Conservation (phyloP, 2,797 vertebrate genomes). For the Balearica regulorum region DNA sequence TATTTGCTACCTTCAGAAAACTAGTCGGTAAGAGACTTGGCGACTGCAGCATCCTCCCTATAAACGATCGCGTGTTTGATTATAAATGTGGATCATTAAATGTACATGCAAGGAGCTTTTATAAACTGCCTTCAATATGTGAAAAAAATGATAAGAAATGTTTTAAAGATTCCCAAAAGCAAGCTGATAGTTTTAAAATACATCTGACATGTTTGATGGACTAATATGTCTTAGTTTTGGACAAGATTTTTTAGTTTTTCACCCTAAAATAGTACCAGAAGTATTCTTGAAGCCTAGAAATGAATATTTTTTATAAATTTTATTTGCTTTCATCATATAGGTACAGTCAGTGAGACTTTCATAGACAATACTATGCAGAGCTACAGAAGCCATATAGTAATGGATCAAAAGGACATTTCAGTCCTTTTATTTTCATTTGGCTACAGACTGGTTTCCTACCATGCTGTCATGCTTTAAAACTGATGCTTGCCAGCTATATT, state of each 20-base stretch:
- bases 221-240: background rate
- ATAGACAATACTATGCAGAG: background rate
- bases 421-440: constrained; percentile 21
- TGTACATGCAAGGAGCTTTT: constrained; percentile 26
- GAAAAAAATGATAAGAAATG: background rate
- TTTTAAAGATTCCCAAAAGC: constrained; percentile 18
- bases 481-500: constrained; percentile 43
- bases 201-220: constrained; percentile 1
- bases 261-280: constrained; percentile 3
- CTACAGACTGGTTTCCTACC: background rate
- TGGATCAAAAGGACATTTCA: background rate
- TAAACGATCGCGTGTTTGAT: background rate
- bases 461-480: background rate
- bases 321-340: background rate
- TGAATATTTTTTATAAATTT: background rate
- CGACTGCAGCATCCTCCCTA: background rate
- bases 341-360: background rate
- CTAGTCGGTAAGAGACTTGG: background rate
- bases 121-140: background rate
- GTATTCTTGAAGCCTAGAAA: background rate
- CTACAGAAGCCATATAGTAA: background rate
- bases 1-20: background rate
- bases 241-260: rapidly evolving
- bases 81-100: constrained; percentile 62
- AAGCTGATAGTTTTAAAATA: background rate